phyloP scores from a whole-genome alignment of 2,888 invertebrate genomes.

The Lathronympha strigana region DNA sequence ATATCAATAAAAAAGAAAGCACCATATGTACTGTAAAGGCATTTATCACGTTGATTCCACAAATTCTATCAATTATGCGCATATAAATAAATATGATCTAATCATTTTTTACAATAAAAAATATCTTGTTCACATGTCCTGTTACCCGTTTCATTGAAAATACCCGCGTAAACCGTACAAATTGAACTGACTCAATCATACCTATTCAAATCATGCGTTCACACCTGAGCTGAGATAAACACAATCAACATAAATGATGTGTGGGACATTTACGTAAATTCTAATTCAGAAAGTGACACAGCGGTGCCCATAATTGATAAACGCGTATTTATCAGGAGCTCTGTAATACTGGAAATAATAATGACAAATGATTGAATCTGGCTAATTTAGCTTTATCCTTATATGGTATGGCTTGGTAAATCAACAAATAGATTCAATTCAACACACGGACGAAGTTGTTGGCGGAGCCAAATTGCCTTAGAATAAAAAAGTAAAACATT shows the following conservation, averaged over 20 bases:
- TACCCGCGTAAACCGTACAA: not conserved
- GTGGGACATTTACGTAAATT: not conserved
- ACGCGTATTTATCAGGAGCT: conserved; percentile 7
- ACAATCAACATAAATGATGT: not conserved
- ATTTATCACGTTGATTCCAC: too few relatives aligned
- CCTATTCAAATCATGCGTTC: not conserved
- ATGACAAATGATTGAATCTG: not conserved
- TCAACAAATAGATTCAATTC: too few relatives aligned
- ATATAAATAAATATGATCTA: too few relatives aligned
- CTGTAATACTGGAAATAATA: not conserved
- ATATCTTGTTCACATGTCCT: not conserved
- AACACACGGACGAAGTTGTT: too few relatives aligned
- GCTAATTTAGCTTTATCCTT: too few relatives aligned
- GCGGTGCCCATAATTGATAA: conserved; percentile 2
- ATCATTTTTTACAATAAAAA: too few relatives aligned
- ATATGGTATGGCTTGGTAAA: too few relatives aligned
- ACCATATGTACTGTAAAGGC: too few relatives aligned
- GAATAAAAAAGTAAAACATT: too few relatives aligned
- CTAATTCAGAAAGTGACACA: conserved; percentile 17
- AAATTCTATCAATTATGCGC: too few relatives aligned
- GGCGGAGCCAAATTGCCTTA: too few relatives aligned
- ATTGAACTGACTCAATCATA: not conserved
- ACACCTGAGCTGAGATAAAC: not conserved
- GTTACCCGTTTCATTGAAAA: not conserved
- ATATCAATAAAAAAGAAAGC: too few relatives aligned